Conservation (phyloP, 2,888 invertebrate genomes). For the Ennomos quercinarius region DNA sequence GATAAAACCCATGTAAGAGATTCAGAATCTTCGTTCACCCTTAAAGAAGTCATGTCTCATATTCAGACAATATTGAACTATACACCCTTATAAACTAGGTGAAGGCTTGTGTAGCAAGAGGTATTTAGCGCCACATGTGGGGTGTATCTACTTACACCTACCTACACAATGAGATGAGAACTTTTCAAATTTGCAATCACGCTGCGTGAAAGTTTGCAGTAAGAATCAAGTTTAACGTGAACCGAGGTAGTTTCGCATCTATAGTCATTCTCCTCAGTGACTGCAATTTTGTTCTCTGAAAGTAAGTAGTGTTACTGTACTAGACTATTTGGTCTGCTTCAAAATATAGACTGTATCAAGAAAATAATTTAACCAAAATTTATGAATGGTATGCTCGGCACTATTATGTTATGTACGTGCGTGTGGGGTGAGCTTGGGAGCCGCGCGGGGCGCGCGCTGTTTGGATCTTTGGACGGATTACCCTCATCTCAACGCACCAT, state of each 20-base stretch:
- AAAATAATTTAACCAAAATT: no score
- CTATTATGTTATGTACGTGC: no score
- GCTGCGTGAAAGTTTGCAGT: constrained; percentile 67
- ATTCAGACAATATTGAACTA: constrained; percentile 7
- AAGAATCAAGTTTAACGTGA: constrained; percentile 70
- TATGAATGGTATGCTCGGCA: no score
- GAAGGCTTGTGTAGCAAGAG: constrained; percentile 35
- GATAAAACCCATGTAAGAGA: neutral
- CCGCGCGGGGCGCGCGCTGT: no score
- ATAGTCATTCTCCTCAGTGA: constrained; percentile 37
- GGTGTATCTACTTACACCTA: constrained; percentile 35
- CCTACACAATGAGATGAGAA: constrained; percentile 56
- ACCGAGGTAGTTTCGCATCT: constrained; percentile 55
- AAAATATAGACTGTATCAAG: no score
- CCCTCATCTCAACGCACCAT: no score
- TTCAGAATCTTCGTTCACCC: constrained; percentile 6
- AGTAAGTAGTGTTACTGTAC: no score
- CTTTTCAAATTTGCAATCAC: constrained; percentile 78
- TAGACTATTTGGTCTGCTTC: no score
- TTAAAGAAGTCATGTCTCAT: neutral
- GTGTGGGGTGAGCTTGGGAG: no score
- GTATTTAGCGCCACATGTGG: constrained; percentile 55
- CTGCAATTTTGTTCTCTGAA: neutral
- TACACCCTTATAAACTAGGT: constrained; percentile 14
- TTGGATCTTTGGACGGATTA: no score